Conservation (phyloP, 2,888 invertebrate genomes). For the Drosophila demipolita region DNA sequence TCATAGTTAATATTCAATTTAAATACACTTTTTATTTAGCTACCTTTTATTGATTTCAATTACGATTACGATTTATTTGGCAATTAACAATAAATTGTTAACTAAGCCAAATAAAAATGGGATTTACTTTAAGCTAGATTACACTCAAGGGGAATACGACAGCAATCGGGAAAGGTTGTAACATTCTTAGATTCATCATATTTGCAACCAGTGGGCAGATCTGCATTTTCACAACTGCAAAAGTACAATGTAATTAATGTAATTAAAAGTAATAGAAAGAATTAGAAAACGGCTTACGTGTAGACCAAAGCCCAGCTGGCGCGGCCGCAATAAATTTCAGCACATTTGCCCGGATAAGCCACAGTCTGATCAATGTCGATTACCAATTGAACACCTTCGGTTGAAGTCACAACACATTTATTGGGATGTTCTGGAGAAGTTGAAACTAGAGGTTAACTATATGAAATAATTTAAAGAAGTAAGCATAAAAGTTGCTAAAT, state of each 20-base stretch:
- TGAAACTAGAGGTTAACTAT: neutral
- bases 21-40: neutral
- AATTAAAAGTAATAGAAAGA: neutral
- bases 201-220: slow-evolving; percentile 33
- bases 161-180: slow-evolving; percentile 46
- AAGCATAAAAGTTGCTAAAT: neutral
- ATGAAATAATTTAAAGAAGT: neutral
- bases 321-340: slow-evolving; percentile 51
- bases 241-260: no score
- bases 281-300: slow-evolving; percentile 20
- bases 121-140: slow-evolving; percentile 15
- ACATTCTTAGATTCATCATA: slow-evolving; percentile 12
- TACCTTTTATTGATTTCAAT: neutral
- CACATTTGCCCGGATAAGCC: slow-evolving; percentile 54
- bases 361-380: slow-evolving; percentile 22
- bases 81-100: neutral
- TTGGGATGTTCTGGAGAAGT: slow-evolving; percentile 30
- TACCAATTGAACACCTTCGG: slow-evolving; percentile 6
- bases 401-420: slow-evolving; percentile 43
- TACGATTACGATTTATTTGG: slow-evolving; percentile 19
- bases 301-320: slow-evolving; percentile 62
- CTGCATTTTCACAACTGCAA: slow-evolving; percentile 26
- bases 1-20: neutral
- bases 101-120: neutral
- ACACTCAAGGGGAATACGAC: slow-evolving; percentile 36